Conservation (phyloP, 2,797 vertebrate species). For the Manis javanica region DNA sequence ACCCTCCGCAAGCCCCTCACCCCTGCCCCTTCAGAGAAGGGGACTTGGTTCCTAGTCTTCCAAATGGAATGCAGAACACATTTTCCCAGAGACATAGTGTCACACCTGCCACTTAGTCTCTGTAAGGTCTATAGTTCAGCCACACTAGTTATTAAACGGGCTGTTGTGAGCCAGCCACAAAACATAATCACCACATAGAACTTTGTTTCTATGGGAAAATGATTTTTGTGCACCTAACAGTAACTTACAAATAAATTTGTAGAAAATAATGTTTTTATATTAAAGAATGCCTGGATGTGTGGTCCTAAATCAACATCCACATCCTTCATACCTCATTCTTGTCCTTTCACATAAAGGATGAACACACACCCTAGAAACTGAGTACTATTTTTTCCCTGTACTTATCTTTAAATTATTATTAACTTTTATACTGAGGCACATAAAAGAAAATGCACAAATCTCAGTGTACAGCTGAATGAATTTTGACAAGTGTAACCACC, state of each 20-base stretch:
- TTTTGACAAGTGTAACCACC: too few relatives aligned
- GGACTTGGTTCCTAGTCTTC: neutral
- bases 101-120: conserved; percentile 39
- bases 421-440: too few relatives aligned
- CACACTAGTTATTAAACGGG: conserved; percentile 45
- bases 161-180: neutral
- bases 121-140: conserved; percentile 43
- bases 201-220: conserved; percentile 40
- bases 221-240: conserved; percentile 29
- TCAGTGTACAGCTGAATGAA: too few relatives aligned
- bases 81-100: conserved; percentile 47
- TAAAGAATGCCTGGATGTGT: neutral
- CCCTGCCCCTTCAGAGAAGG: neutral
- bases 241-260: conserved; percentile 27
- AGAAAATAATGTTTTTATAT: conserved; percentile 16
- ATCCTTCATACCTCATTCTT: neutral
- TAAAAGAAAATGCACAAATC: too few relatives aligned
- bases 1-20: neutral
- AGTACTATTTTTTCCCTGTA: neutral
- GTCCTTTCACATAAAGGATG: conserved; percentile 5
- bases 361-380: neutral
- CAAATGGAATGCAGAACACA: conserved; percentile 52
- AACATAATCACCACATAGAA: neutral
- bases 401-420: too few relatives aligned
- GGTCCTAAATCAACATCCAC: neutral